These are phyloP conservation scores for Mamestra brassicae DNA, from an alignment of 2,888 invertebrate species.

Conservation along the genomic window DNA sequence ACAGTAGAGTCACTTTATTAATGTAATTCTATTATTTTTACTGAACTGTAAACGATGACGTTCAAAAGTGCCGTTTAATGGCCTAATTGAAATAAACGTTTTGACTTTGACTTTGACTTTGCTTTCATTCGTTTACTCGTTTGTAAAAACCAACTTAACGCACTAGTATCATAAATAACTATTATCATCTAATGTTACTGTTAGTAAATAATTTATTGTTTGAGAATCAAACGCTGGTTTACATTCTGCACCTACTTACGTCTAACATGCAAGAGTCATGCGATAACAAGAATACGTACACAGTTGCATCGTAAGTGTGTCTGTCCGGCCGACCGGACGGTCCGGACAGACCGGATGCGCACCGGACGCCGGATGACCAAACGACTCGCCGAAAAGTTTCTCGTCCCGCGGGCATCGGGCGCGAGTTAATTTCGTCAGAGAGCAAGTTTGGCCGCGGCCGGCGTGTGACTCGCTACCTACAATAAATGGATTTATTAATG, in stretches of 20 bases:
- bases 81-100: too few species aligned
- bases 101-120: too few species aligned
- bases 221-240: neutral
- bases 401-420: slow-evolving; percentile 10
- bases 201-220: neutral
- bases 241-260: neutral
- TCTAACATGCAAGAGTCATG: neutral
- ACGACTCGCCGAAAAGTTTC: slow-evolving; percentile 34
- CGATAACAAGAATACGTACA: neutral
- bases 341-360: slow-evolving; percentile 7
- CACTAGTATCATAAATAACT: too few species aligned
- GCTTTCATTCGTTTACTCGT: too few species aligned
- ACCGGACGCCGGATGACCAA: slow-evolving; percentile 11
- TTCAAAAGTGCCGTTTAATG: too few species aligned
- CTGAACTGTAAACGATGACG: too few species aligned
- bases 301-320: neutral
- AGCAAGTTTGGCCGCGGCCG: slow-evolving; percentile 37
- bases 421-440: slow-evolving; percentile 48
- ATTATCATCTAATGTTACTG: too few species aligned
- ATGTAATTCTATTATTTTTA: too few species aligned
- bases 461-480: slow-evolving; percentile 6
- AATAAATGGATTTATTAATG: slow-evolving; percentile 9
- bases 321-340: neutral
- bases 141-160: too few species aligned
- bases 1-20: too few species aligned